These are phyloP conservation scores for Clarias gariepinus DNA, from an alignment of 2,113 vertebrate genomes.

Conservation along the genomic window DNA sequence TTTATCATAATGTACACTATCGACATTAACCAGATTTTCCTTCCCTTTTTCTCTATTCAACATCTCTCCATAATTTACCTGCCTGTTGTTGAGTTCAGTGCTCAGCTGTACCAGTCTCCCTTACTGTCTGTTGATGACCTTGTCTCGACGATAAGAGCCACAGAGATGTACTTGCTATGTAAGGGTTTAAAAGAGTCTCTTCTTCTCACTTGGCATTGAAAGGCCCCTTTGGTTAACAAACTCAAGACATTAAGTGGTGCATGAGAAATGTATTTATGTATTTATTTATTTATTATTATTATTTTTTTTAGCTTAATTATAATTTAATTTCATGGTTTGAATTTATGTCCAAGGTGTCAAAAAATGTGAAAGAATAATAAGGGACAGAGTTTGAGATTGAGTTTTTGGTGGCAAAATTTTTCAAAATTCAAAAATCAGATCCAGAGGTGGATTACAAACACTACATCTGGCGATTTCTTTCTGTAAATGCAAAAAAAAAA, in stretches of 20 bases:
- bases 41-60: not conserved
- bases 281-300: no score
- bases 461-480: not conserved
- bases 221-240: conserved; percentile 16
- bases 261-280: not conserved
- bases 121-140: conserved; percentile 53
- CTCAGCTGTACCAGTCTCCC: conserved; percentile 27
- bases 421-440: not conserved
- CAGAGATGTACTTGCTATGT: not conserved
- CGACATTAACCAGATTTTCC: not conserved
- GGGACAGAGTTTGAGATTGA: not conserved
- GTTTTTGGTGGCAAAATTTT: not conserved
- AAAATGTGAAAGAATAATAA: not conserved
- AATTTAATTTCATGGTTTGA: not conserved
- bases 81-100: conserved; percentile 29
- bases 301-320: not conserved
- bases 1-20: not conserved
- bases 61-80: conserved; percentile 11
- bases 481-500: not conserved
- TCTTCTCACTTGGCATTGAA: conserved; percentile 15
- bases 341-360: not conserved
- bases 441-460: not conserved
- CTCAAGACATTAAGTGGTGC: not conserved
- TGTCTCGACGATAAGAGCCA: conserved; percentile 4
- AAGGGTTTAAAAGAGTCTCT: conserved; percentile 29